Percentiles rank a stretch among this genome's conserved stretches.
Evolutionary conservation across 2,113 vertebrate species (phyloP).

Genomic region (Montifringilla adamsi): DNA sequence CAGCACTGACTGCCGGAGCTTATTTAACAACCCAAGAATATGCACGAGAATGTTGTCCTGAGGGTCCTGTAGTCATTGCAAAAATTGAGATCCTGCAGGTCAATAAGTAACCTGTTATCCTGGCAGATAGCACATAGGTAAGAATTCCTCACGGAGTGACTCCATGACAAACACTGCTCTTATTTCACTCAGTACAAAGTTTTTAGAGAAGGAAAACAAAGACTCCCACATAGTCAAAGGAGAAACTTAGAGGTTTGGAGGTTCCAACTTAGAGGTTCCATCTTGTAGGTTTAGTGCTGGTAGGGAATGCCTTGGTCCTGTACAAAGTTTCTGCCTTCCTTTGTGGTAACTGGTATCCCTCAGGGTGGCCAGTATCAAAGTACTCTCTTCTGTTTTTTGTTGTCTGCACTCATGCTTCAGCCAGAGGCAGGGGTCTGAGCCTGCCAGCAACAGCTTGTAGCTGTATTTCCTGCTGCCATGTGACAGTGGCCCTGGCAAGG

Average conservation of each 20-base stretch:
- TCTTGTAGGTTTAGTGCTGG: background rate
- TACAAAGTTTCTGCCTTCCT: background rate
- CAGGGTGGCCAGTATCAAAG: background rate
- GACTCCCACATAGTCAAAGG: background rate
- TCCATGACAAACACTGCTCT: background rate
- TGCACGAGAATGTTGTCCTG: background rate
- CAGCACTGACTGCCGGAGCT: background rate
- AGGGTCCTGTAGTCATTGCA: background rate
- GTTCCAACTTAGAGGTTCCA: background rate
- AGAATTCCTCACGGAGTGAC: background rate
- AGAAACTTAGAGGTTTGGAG: background rate
- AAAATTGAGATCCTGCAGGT: background rate
- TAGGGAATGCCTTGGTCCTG: background rate
- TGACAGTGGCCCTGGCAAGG: background rate
- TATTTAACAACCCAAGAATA: background rate
- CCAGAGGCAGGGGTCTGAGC: background rate
- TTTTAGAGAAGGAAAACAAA: background rate
- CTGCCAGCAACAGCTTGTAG: background rate
- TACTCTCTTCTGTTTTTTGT: background rate
- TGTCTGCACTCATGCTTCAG: background rate
- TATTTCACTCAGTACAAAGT: background rate
- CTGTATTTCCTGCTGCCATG: background rate
- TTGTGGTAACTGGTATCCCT: background rate
- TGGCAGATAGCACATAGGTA: background rate
- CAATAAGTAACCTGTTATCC: background rate